A percentile compares a stretch with the other conserved stretches of the same genome.
These are phyloP conservation scores for Xylota segnis DNA, from an alignment of 2,888 invertebrate genomes.

Conservation along the genomic window DNA sequence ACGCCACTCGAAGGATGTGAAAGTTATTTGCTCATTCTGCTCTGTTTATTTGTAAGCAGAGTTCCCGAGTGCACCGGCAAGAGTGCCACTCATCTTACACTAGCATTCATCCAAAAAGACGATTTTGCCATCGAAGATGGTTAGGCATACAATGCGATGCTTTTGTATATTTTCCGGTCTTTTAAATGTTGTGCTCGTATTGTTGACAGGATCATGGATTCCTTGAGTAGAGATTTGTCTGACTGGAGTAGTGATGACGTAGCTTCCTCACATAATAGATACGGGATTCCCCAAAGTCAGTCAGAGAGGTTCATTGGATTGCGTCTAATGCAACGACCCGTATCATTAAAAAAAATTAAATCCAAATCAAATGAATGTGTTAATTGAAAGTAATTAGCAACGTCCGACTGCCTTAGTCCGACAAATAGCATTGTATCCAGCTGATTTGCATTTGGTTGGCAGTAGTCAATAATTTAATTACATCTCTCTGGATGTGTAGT, in stretches of 20 bases:
- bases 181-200: constrained; percentile 1
- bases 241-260: neutral
- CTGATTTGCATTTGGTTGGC: constrained; percentile 48
- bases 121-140: constrained; percentile 16
- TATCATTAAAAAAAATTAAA: neutral
- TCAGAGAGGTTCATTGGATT: neutral
- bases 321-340: neutral
- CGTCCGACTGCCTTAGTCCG: neutral
- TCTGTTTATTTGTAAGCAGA: constrained; percentile 51
- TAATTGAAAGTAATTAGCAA: constrained; percentile 38
- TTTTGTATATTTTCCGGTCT: constrained; percentile 5
- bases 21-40: constrained; percentile 53
- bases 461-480: constrained; percentile 58
- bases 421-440: constrained; percentile 17
- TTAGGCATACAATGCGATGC: constrained; percentile 1
- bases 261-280: neutral
- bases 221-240: neutral
- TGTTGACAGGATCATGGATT: constrained; percentile 1
- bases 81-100: constrained; percentile 31
- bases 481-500: constrained; percentile 23
- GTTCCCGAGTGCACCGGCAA: constrained; percentile 3
- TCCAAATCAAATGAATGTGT: neutral
- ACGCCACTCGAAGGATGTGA: constrained; percentile 39
- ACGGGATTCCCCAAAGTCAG: neutral
- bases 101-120: neutral